phyloP scores from a whole-genome alignment of 2,888 invertebrate genomes.

The Cyclophora punctaria region DNA sequence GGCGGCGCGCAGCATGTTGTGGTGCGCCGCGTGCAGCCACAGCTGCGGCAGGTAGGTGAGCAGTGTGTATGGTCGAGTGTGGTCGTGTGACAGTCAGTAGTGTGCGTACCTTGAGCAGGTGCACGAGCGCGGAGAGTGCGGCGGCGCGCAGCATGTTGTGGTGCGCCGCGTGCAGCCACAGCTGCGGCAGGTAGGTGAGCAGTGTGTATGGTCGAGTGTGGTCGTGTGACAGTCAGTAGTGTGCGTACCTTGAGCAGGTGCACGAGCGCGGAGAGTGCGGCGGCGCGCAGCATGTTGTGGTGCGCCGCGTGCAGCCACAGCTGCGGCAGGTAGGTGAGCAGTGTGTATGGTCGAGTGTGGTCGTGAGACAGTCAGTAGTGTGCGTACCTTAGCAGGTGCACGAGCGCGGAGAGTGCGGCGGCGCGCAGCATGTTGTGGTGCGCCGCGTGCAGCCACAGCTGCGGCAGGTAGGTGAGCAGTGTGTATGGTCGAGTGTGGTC shows the following conservation, averaged over 20 bases:
- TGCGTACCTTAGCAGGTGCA: slow-evolving; percentile 89
- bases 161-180: slow-evolving; percentile 91
- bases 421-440: slow-evolving; percentile 93
- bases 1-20: slow-evolving; percentile 93
- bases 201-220: too few species aligned
- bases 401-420: slow-evolving; percentile 90
- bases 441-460: slow-evolving; percentile 91
- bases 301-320: slow-evolving; percentile 92
- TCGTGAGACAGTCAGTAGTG: too few species aligned
- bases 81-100: too few species aligned
- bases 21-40: slow-evolving; percentile 91
- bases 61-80: too few species aligned
- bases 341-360: too few species aligned
- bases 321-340: too few species aligned
- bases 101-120: slow-evolving; percentile 82
- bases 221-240: too few species aligned
- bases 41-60: slow-evolving; percentile 78
- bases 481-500: too few species aligned
- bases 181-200: slow-evolving; percentile 75
- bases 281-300: slow-evolving; percentile 92
- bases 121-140: slow-evolving; percentile 89
- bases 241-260: too few species aligned
- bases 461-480: too few species aligned
- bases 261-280: slow-evolving; percentile 91
- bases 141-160: slow-evolving; percentile 94